These are phyloP conservation scores for Imbricaverruca yamaguchii DNA, from an alignment of 2,888 invertebrate species.

Conservation along the genomic window DNA sequence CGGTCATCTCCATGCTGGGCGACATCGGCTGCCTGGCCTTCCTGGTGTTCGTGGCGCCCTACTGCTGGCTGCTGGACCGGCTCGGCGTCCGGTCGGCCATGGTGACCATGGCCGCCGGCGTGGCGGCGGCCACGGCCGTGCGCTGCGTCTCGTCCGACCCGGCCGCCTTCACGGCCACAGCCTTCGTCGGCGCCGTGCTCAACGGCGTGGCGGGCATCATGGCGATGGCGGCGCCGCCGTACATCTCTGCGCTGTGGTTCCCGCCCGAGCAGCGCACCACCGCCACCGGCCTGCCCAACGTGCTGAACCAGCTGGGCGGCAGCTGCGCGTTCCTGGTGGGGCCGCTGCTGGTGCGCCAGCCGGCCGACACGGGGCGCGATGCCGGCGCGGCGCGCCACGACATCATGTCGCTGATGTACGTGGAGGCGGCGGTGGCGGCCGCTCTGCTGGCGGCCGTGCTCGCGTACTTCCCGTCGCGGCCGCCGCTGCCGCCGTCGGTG, in stretches of 20 bases:
- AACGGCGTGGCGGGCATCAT: slow-evolving; percentile 24
- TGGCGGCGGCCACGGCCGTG: not conserved
- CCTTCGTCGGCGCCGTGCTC: not conserved
- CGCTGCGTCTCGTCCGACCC: no score
- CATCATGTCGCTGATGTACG: slow-evolving; percentile 32
- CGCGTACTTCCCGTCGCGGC: slow-evolving; percentile 30
- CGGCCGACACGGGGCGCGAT: not conserved
- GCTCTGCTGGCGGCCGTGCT: slow-evolving; percentile 25
- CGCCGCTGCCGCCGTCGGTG: slow-evolving; percentile 29
- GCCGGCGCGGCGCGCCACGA: slow-evolving; percentile 26
- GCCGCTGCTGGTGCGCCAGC: slow-evolving; percentile 1
- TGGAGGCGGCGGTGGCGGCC: slow-evolving; percentile 30
- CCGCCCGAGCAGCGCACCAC: slow-evolving; percentile 27
- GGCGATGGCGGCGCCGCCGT: slow-evolving; percentile 22
- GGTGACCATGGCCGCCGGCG: not conserved
- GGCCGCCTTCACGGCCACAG: not conserved
- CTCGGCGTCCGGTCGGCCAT: no score
- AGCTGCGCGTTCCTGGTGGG: not conserved
- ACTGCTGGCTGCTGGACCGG: no score
- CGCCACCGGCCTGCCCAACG: slow-evolving; percentile 24
- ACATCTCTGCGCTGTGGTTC: slow-evolving; percentile 26
- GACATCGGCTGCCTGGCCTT: not conserved
- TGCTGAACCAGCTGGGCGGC: not conserved
- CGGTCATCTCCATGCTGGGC: slow-evolving; percentile 27
- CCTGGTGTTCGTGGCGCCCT: not conserved